Conservation (phyloP, 2,888 invertebrate species). For the Drosophila anomalata region DNA sequence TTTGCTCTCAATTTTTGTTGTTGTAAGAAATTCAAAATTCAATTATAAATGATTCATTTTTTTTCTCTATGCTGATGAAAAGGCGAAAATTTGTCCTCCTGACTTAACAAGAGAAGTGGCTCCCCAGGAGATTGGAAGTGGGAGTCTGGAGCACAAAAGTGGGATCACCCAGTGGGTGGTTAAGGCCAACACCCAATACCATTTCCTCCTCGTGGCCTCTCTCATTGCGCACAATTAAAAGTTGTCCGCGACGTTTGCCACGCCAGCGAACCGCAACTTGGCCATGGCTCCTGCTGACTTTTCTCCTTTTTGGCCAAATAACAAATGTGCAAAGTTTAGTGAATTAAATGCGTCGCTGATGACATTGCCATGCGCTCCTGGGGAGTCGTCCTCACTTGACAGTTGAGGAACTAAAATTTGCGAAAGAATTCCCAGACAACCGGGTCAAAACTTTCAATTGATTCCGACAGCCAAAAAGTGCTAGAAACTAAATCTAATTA, state of each 20-base stretch:
- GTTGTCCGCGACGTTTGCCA: slow-evolving; percentile 43
- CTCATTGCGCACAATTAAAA: slow-evolving; percentile 73
- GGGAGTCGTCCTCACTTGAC: slow-evolving; percentile 12
- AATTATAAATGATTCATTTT: neutral
- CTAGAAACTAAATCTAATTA: slow-evolving; percentile 18
- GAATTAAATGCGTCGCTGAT: slow-evolving; percentile 64
- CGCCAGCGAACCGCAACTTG: slow-evolving; percentile 42
- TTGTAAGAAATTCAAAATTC: neutral
- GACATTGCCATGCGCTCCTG: slow-evolving; percentile 42
- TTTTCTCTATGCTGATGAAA: slow-evolving; percentile 4
- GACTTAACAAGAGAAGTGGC: slow-evolving; percentile 19
- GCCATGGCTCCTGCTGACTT: slow-evolving; percentile 3
- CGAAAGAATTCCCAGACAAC: neutral
- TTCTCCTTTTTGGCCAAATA: slow-evolving; percentile 32
- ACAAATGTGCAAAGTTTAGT: slow-evolving; percentile 72
- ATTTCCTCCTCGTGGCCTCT: slow-evolving; percentile 23
- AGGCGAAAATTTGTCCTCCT: slow-evolving; percentile 7
- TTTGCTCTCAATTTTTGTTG: neutral
- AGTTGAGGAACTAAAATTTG: slow-evolving; percentile 11
- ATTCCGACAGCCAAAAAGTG: slow-evolving; percentile 21
- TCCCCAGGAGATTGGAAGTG: slow-evolving; percentile 14
- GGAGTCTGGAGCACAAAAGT: neutral
- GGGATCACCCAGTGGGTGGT: slow-evolving; percentile 2
- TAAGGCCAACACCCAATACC: neutral
- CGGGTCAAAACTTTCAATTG: slow-evolving; percentile 26